These are phyloP conservation scores for Centroberyx gerrardi DNA, from an alignment of 2,797 vertebrate species.

Conservation along the genomic window DNA sequence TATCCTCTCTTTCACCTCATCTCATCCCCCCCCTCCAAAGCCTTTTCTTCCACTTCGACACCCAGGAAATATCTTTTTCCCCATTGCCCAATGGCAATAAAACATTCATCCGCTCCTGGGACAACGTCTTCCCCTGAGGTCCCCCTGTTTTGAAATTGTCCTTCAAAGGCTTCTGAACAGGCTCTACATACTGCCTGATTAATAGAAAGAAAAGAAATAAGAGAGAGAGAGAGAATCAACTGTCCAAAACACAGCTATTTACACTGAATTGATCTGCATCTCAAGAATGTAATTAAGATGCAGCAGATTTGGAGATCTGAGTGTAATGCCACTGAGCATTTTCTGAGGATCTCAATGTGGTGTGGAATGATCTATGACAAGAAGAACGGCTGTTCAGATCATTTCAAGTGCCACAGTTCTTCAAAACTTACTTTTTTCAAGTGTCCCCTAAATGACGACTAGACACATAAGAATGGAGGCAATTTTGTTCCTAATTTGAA, in stretches of 20 bases:
- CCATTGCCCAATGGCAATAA: conserved; percentile 54
- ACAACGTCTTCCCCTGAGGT: conserved; percentile 16
- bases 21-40: conserved; percentile 13
- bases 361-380: too few relatives aligned
- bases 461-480: conserved; percentile 25
- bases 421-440: background rate
- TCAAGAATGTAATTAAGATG: too few relatives aligned
- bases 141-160: conserved; percentile 51
- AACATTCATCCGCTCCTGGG: conserved; percentile 67
- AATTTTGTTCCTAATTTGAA: background rate
- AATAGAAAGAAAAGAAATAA: too few relatives aligned
- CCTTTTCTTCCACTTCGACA: conserved; percentile 46
- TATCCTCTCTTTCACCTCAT: conserved; percentile 37
- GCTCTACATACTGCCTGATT: conserved; percentile 14
- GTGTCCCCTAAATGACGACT: conserved; percentile 35
- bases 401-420: too few relatives aligned
- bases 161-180: conserved; percentile 52
- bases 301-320: too few relatives aligned
- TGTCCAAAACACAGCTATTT: conserved; percentile 35
- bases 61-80: conserved; percentile 47
- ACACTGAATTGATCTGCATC: conserved; percentile 19
- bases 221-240: too few relatives aligned
- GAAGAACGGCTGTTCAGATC: too few relatives aligned
- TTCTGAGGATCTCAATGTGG: too few relatives aligned
- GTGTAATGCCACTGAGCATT: too few relatives aligned